Evolutionary conservation across 2,888 invertebrate genomes (phyloP).

Genomic region (Stenodera caucasica): DNA sequence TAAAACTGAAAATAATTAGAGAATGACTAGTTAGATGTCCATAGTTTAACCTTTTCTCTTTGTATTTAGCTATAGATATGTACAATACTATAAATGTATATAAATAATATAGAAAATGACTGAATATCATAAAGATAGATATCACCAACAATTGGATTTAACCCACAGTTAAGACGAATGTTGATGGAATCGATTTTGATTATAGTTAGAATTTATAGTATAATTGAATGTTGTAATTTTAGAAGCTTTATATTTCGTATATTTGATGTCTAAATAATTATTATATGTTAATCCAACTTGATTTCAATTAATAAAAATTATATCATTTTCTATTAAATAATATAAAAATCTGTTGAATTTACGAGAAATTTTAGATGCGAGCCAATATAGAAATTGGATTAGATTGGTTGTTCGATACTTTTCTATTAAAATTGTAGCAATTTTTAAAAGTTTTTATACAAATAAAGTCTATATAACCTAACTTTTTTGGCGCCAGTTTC

Average conservation of each 20-base stretch:
- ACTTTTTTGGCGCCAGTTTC: not conserved
- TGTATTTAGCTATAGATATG: not conserved
- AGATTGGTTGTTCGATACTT: no score
- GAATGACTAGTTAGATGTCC: not conserved
- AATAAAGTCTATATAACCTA: not conserved
- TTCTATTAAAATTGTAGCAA: not conserved
- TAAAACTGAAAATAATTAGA: conserved; percentile 30
- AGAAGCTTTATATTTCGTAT: conserved; percentile 37
- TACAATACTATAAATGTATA: not conserved
- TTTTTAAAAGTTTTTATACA: not conserved
- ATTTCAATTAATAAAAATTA: not conserved
- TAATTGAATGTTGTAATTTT: conserved; percentile 24
- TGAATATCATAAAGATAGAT: not conserved
- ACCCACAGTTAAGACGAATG: not conserved
- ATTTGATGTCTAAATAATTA: conserved; percentile 35
- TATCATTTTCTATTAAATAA: no score
- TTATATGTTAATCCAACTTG: not conserved
- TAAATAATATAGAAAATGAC: not conserved
- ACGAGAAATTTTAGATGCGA: no score
- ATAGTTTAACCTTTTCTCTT: not conserved
- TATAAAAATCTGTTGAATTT: no score
- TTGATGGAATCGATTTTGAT: not conserved
- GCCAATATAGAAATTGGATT: no score
- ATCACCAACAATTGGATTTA: not conserved
- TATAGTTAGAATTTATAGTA: not conserved